These are phyloP conservation scores for Sitta europaea DNA, from an alignment of 2,113 vertebrate species.

Conservation along the genomic window DNA sequence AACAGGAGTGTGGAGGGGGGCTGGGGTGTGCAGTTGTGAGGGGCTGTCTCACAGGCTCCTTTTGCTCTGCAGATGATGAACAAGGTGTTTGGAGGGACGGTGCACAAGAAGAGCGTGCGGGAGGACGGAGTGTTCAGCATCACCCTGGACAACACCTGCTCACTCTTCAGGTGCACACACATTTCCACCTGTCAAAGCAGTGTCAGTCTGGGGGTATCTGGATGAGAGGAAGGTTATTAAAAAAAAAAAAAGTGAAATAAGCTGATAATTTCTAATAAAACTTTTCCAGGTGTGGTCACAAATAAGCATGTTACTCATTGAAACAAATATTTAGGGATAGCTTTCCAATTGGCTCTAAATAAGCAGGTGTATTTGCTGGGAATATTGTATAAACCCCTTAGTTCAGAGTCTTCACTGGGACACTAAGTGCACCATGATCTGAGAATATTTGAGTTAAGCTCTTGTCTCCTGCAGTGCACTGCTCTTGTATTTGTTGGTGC, in stretches of 20 bases:
- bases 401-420: fast-evolving
- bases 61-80: constrained; percentile 91
- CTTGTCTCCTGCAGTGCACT: not conserved
- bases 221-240: not conserved
- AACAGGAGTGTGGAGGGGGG: not conserved
- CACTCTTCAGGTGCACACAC: constrained; percentile 86
- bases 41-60: not conserved
- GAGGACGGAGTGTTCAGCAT: constrained; percentile 96
- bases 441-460: not conserved
- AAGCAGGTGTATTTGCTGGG: not conserved
- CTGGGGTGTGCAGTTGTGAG: not conserved
- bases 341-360: not conserved
- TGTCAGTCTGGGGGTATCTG: not conserved
- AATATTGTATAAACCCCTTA: not conserved
- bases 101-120: constrained; percentile 92
- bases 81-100: constrained; percentile 96
- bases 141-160: constrained; percentile 91
- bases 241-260: not conserved
- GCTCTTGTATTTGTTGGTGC: not conserved
- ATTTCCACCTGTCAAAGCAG: fast-evolving
- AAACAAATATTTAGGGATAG: not conserved
- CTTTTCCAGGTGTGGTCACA: not conserved
- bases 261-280: not conserved
- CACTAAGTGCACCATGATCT: not conserved
- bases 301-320: not conserved